phyloP scores from a whole-genome alignment of 2,797 vertebrate species.

The Mormyrus proboscirostris region DNA sequence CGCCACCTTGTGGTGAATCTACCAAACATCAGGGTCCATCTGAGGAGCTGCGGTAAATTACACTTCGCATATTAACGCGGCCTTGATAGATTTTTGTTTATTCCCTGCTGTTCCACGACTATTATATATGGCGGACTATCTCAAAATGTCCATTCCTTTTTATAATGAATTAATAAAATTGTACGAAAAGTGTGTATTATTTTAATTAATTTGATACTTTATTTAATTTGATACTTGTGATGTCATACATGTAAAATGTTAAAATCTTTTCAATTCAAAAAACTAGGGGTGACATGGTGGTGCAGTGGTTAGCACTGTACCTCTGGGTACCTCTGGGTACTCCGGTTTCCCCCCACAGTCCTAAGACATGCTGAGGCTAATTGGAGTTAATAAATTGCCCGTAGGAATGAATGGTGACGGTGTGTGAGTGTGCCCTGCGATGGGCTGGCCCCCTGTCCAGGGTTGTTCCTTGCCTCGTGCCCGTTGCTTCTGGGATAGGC shows the following conservation, averaged over 20 bases:
- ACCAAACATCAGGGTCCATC: slow-evolving; percentile 9
- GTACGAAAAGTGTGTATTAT: background rate
- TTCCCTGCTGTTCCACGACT: background rate
- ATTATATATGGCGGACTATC: background rate
- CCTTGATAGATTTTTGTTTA: background rate
- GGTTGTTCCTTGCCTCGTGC: no score
- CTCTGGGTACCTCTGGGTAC: no score
- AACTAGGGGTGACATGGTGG: background rate
- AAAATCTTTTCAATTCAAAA: background rate
- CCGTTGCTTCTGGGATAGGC: no score
- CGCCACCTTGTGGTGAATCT: slow-evolving; percentile 31
- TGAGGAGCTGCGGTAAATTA: background rate
- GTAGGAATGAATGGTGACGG: no score
- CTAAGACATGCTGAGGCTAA: no score
- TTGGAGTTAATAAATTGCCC: no score
- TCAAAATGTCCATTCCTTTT: background rate
- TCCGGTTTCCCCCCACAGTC: no score
- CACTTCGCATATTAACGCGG: background rate
- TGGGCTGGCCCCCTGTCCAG: no score
- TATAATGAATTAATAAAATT: background rate
- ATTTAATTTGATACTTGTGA: background rate
- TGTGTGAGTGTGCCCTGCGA: no score
- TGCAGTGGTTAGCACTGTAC: no score
- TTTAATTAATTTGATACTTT: background rate
- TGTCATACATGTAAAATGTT: background rate